Evolutionary conservation across 2,888 invertebrate genomes (phyloP).

Genomic region (Drosophila setosimentum): DNA sequence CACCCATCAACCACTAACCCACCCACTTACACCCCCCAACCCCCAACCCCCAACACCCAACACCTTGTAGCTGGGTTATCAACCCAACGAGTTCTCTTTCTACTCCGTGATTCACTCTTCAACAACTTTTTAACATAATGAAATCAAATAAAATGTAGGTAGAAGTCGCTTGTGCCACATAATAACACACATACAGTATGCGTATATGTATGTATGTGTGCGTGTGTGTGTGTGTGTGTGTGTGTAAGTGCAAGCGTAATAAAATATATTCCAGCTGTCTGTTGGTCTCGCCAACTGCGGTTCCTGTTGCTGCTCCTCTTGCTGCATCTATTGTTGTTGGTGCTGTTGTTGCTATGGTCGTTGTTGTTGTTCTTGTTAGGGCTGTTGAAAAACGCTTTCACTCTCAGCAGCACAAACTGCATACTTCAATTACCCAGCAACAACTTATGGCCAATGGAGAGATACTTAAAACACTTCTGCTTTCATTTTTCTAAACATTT

Average conservation of each 20-base stretch:
- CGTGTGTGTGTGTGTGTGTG: slow-evolving; percentile 14
- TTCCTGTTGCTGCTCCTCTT: slow-evolving; percentile 53
- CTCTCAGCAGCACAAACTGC: slow-evolving; percentile 49
- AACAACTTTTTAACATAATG: slow-evolving; percentile 83
- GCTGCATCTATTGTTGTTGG: slow-evolving; percentile 16
- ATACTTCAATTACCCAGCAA: slow-evolving; percentile 50
- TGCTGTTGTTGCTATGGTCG: slow-evolving; percentile 2
- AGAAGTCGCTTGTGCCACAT: slow-evolving; percentile 67
- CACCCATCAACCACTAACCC: slow-evolving; percentile 25
- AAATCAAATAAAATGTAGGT: slow-evolving; percentile 82
- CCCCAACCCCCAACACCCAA: not conserved
- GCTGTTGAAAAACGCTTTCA: slow-evolving; percentile 65
- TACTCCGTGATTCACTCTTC: slow-evolving; percentile 77
- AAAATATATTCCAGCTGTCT: slow-evolving; percentile 76
- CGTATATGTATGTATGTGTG: slow-evolving; percentile 4
- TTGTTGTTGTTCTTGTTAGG: slow-evolving; percentile 9
- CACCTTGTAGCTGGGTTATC: not conserved
- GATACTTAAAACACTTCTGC: not conserved
- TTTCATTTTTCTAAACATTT: not conserved
- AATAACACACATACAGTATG: slow-evolving; percentile 42
- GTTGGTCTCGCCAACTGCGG: slow-evolving; percentile 58
- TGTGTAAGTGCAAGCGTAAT: slow-evolving; percentile 52
- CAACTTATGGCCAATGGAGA: slow-evolving; percentile 18
- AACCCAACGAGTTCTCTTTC: slow-evolving; percentile 50
- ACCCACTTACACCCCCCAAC: not conserved